These are phyloP conservation scores for Alcedo atthis DNA, from an alignment of 2,797 vertebrate species.

Conservation along the genomic window DNA sequence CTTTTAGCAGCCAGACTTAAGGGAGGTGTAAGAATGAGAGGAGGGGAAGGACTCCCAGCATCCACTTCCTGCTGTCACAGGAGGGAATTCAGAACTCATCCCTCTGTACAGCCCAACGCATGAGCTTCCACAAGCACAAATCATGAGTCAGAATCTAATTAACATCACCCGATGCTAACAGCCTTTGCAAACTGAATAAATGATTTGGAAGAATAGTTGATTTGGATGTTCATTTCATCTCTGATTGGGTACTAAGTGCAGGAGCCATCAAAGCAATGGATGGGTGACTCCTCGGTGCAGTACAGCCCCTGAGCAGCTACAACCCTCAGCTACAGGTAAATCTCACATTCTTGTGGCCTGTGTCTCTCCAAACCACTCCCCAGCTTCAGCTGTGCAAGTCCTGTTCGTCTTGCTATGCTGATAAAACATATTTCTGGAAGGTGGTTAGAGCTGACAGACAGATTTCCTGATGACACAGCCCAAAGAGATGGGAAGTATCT, in stretches of 20 bases:
- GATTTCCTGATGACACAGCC: constrained; percentile 9
- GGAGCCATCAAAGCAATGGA: not conserved
- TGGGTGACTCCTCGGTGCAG: not conserved
- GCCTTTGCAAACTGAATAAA: not conserved
- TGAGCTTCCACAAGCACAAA: not conserved
- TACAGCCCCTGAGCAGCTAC: not conserved
- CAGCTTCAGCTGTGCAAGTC: not conserved
- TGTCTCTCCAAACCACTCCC: not conserved
- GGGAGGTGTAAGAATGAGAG: not conserved
- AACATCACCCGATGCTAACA: not conserved
- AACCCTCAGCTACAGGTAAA: not conserved
- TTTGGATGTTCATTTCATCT: not conserved
- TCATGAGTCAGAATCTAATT: not conserved
- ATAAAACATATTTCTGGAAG: constrained; percentile 34
- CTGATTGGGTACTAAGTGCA: not conserved
- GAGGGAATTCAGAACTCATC: not conserved
- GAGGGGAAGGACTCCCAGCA: not conserved
- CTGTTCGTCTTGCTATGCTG: not conserved
- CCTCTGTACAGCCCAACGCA: not conserved
- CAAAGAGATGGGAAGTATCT: not conserved
- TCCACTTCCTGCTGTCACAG: not conserved
- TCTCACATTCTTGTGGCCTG: not conserved
- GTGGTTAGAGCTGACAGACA: constrained; percentile 28
- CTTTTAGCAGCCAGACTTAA: not conserved
- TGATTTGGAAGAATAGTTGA: constrained; percentile 10